Evolutionary conservation across 2,888 invertebrate genomes (phyloP), one percentile per base, ranked within the genome.

Genomic region (Caenorhabditis imperialis): DNA sequence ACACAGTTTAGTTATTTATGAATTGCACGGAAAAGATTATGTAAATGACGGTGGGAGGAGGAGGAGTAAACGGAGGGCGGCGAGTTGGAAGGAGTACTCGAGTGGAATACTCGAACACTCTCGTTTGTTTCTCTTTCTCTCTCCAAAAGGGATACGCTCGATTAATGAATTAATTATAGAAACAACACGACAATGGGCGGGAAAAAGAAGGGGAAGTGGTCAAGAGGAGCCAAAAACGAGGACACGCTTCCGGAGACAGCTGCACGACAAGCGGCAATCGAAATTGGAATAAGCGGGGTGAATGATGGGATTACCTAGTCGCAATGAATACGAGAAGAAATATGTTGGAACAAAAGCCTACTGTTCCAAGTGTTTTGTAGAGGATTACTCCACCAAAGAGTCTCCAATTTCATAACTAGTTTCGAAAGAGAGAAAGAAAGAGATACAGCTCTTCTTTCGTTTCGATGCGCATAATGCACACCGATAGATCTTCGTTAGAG

Each of bases 121-220:
- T 48, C n/a, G n/a, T 16, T n/a, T n/a, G n/a, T n/a, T n/a, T n/a
- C n/a, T n/a, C n/a, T n/a, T n/a, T n/a, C n/a, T n/a, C n/a, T n/a
- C n/a, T n/a, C n/a, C n/a, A n/a, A n/a, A n/a, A n/a, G n/a, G n/a
- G n/a, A n/a, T n/a, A n/a, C 35, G 22, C 27, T 47, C 48, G 65
- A 47, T 65, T 65, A 65, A 65, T 65, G 65, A 65, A 65, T 65
- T 65, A 65, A 65, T 65, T 65, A 63, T 55, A 44, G 57, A 55
- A 63, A 63, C 53, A 61, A 50, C n/a, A n/a, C 30, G 62, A 42
- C 57, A 62, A 71, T 57, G n/a, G n/a, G n/a, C 61, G 55, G 51
- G 54, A 61, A 42, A 30, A 42, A 33, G 37, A 54, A 58, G 47
- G 63, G 61, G 50, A 65, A 58, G 48, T 48, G 40, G 48, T 30